Evolutionary conservation across 2,888 invertebrate genomes (phyloP).

Genomic region (Leucozona laternaria): DNA sequence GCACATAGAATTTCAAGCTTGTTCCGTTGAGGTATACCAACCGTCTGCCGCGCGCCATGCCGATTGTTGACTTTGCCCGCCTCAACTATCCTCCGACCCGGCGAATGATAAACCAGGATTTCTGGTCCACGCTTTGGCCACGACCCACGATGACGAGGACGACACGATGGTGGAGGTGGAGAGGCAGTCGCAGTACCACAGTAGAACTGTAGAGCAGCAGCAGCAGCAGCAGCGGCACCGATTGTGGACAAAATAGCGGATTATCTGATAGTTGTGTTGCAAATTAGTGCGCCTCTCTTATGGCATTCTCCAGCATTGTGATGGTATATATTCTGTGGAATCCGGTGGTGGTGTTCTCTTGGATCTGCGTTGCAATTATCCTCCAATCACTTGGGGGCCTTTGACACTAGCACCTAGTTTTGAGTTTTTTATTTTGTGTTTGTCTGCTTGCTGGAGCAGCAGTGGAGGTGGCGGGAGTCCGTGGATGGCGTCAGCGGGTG

Average conservation of each 20-base stretch:
- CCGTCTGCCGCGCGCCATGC: slow-evolving; percentile 20
- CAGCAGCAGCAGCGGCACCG: slow-evolving; percentile 44
- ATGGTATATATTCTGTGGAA: slow-evolving; percentile 50
- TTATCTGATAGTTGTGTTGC: slow-evolving; percentile 75
- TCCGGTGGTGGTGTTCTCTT: slow-evolving; percentile 54
- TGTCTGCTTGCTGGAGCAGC: slow-evolving; percentile 17
- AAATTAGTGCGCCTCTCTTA: slow-evolving; percentile 73
- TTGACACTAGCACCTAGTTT: slow-evolving; percentile 75
- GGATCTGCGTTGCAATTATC: slow-evolving; percentile 73
- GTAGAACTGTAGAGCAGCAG: slow-evolving; percentile 45
- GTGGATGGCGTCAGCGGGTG: slow-evolving; percentile 17
- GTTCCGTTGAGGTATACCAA: slow-evolving; percentile 28
- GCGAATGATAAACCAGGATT: slow-evolving; percentile 73
- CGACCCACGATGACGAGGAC: slow-evolving; percentile 13
- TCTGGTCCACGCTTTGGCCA: slow-evolving; percentile 66
- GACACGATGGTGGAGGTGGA: slow-evolving; percentile 14
- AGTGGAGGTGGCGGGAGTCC: not conserved
- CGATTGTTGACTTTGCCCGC: slow-evolving; percentile 72
- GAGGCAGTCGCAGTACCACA: slow-evolving; percentile 9
- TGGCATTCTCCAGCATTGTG: slow-evolving; percentile 58
- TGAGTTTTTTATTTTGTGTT: slow-evolving; percentile 34
- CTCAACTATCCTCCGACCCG: slow-evolving; percentile 62
- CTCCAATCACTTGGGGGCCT: slow-evolving; percentile 72
- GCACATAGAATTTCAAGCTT: slow-evolving; percentile 46
- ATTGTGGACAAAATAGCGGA: slow-evolving; percentile 74